Evolutionary conservation across 2,888 invertebrate genomes (phyloP).

Genomic region (Nephrotoma guestfalica): DNA sequence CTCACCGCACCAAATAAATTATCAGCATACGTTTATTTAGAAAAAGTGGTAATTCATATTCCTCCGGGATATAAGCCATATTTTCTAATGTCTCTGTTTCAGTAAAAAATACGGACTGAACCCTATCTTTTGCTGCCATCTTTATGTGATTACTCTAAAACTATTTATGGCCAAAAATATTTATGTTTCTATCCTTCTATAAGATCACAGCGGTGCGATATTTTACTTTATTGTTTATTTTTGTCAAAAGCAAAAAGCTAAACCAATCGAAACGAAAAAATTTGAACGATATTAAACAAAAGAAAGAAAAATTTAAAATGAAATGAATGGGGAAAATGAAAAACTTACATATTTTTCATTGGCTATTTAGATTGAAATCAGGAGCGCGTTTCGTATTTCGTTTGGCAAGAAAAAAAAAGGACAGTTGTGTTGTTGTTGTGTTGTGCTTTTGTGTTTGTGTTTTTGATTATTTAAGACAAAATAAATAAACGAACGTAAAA

Average conservation of each 20-base stretch:
- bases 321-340: neutral
- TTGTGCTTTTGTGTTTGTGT: neutral
- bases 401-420: neutral
- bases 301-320: neutral
- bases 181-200: neutral
- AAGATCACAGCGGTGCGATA: neutral
- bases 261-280: neutral
- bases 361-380: constrained; percentile 3
- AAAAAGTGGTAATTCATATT: neutral
- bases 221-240: neutral
- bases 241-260: neutral
- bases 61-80: neutral
- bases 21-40: neutral
- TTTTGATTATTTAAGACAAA: neutral
- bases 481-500: neutral
- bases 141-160: neutral
- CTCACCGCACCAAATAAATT: neutral
- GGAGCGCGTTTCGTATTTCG: neutral
- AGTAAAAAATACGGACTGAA: neutral
- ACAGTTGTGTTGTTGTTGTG: neutral
- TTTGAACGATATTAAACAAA: neutral
- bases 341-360: neutral
- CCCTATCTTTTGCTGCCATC: neutral
- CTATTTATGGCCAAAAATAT: neutral
- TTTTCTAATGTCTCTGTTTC: neutral